Conservation (phyloP, 1,140 invertebrate species). For the Tribolium castaneum region DNA sequence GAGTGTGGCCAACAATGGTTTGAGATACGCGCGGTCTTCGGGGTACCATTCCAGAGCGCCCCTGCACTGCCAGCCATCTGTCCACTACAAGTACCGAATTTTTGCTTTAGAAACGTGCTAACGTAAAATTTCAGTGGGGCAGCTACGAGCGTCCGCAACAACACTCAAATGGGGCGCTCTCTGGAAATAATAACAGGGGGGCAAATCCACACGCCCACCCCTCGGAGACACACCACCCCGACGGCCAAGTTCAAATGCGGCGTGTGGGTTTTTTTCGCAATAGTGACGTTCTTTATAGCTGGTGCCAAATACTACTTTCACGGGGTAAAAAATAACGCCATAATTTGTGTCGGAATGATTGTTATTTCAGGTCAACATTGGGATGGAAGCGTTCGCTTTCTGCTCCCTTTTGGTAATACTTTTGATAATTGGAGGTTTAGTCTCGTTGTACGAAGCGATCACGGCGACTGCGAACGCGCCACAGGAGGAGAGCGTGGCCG, state of each 20-base stretch:
- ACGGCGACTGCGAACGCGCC: slow-evolving; percentile 7
- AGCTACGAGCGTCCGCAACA: slow-evolving; percentile 38
- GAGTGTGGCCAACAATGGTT: slow-evolving; percentile 67
- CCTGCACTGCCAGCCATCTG: slow-evolving; percentile 4
- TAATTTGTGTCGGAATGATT: neutral
- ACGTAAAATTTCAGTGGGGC: slow-evolving; percentile 9
- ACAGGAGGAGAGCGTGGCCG: neutral
- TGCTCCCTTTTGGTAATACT: slow-evolving; percentile 73
- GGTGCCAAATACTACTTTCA: slow-evolving; percentile 48
- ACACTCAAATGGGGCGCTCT: slow-evolving; percentile 53
- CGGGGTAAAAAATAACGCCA: slow-evolving; percentile 25
- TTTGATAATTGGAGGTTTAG: slow-evolving; percentile 71
- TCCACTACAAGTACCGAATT: slow-evolving; percentile 29
- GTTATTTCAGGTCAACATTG: slow-evolving; percentile 62
- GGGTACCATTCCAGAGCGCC: slow-evolving; percentile 49
- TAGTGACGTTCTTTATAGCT: slow-evolving; percentile 47
- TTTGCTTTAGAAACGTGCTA: neutral
- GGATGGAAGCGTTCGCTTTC: slow-evolving; percentile 73
- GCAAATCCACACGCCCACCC: slow-evolving; percentile 6
- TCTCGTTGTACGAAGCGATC: slow-evolving; percentile 64
- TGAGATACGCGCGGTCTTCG: slow-evolving; percentile 65
- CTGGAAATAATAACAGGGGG: slow-evolving; percentile 50
- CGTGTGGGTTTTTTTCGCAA: slow-evolving; percentile 45
- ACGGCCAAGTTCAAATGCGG: slow-evolving; percentile 43
- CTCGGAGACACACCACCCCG: neutral